Conservation (phyloP, 2,113 vertebrate species). For the Paratilapia polleni region DNA sequence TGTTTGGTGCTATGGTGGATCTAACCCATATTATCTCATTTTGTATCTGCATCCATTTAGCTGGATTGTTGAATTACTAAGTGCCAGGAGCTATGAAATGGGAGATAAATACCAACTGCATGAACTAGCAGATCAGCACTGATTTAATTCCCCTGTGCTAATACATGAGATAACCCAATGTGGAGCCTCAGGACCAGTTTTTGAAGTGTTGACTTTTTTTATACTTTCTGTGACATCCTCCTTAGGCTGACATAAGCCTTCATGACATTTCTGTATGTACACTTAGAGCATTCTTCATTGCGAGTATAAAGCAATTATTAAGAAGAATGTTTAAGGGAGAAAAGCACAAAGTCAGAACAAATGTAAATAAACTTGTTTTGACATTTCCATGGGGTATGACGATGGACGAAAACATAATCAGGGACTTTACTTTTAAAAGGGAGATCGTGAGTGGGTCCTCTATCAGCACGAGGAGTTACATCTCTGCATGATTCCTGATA, state of each 20-base stretch:
- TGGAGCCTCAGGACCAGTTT: background rate
- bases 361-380: background rate
- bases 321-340: background rate
- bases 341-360: background rate
- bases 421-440: background rate
- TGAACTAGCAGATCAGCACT: background rate
- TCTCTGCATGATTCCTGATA: too few species aligned
- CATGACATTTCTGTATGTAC: background rate
- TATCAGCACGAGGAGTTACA: too few species aligned
- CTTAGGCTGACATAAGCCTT: constrained; percentile 3
- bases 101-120: background rate
- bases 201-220: background rate
- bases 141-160: background rate
- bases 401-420: background rate
- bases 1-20: background rate
- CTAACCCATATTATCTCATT: background rate
- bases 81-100: background rate
- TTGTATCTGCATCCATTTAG: background rate
- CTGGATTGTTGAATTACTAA: background rate
- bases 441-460: background rate
- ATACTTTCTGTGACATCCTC: background rate
- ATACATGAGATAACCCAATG: background rate
- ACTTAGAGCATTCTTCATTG: background rate
- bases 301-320: background rate
- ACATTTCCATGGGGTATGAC: background rate